Percentiles rank a stretch among this genome's conserved stretches.
phyloP scores from a whole-genome alignment of 2,113 vertebrate genomes.

The Pelodiscus sinensis region DNA sequence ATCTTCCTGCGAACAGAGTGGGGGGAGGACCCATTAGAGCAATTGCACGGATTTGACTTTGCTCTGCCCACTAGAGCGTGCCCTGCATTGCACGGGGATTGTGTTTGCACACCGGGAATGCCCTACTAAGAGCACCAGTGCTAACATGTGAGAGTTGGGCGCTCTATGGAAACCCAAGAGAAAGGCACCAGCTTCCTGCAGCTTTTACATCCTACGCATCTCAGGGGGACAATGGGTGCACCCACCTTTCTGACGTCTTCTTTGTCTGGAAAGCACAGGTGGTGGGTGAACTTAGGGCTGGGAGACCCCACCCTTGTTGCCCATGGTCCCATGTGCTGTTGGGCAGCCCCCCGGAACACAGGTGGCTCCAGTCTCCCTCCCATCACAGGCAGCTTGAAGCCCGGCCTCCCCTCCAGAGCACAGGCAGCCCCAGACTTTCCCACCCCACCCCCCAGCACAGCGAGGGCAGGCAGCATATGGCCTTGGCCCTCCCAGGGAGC shows the following conservation, averaged over 20 bases:
- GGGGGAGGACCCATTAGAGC: not conserved
- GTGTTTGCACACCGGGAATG: rapidly evolving
- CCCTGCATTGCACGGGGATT: no score
- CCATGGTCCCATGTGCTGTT: no score
- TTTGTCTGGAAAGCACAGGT: not conserved
- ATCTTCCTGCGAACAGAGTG: not conserved
- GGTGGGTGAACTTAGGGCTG: no score
- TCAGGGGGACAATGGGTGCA: not conserved
- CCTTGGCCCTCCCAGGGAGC: no score
- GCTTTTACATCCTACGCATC: not conserved
- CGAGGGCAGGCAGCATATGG: no score
- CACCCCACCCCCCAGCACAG: no score
- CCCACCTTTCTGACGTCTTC: not conserved
- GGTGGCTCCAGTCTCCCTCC: no score
- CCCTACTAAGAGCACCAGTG: not conserved
- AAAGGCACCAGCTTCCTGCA: not conserved
- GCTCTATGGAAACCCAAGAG: not conserved
- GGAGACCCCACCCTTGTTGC: no score
- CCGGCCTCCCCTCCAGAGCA: no score
- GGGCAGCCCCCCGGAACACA: no score
- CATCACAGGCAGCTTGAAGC: no score
- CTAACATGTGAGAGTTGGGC: not conserved
- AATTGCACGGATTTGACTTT: not conserved
- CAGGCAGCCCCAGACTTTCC: no score
- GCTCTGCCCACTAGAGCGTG: not conserved